Percentiles rank a stretch among this genome's conserved stretches.
Conservation (phyloP, 2,888 invertebrate genomes). For the Lordiphosa fenestrarum region DNA sequence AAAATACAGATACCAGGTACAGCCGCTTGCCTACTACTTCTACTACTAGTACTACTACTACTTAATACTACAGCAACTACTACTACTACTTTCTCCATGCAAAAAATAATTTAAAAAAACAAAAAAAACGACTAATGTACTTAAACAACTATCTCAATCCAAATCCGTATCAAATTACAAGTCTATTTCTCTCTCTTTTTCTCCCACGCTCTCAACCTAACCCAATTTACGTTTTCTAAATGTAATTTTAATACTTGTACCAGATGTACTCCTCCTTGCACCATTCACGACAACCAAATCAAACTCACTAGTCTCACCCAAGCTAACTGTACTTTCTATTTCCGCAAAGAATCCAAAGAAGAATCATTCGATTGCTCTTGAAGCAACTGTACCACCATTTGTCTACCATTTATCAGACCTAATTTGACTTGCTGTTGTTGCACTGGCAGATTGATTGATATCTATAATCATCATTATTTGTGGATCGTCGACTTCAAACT, state of each 20-base stretch:
- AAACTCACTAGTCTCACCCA: constrained; percentile 7
- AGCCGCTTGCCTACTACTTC: constrained; percentile 41
- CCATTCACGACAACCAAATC: background rate
- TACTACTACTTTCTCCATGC: constrained; percentile 30
- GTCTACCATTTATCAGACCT: too few relatives aligned
- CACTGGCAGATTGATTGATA: too few relatives aligned
- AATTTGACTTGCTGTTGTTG: too few relatives aligned
- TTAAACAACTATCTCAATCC: too few relatives aligned
- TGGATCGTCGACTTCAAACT: too few relatives aligned
- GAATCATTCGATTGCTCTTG: background rate
- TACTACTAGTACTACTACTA: constrained; percentile 2
- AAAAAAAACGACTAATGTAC: constrained; percentile 28
- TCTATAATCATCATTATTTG: too few relatives aligned
- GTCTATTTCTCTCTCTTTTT: constrained; percentile 18
- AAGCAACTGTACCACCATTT: constrained; percentile 9
- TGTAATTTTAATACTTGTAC: constrained; percentile 39
- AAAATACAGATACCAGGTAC: constrained; percentile 75
- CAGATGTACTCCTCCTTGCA: constrained; percentile 23
- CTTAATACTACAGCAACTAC: constrained; percentile 5
- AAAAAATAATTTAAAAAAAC: background rate
- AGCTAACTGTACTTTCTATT: constrained; percentile 8
- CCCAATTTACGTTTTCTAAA: constrained; percentile 48
- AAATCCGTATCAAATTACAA: constrained; percentile 5
- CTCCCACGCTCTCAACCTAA: constrained; percentile 47
- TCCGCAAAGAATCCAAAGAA: constrained; percentile 4